Percentiles rank a stretch among this genome's conserved stretches.
Conservation (phyloP, 2,113 vertebrate species). For the Coptodon bakossiorum region DNA sequence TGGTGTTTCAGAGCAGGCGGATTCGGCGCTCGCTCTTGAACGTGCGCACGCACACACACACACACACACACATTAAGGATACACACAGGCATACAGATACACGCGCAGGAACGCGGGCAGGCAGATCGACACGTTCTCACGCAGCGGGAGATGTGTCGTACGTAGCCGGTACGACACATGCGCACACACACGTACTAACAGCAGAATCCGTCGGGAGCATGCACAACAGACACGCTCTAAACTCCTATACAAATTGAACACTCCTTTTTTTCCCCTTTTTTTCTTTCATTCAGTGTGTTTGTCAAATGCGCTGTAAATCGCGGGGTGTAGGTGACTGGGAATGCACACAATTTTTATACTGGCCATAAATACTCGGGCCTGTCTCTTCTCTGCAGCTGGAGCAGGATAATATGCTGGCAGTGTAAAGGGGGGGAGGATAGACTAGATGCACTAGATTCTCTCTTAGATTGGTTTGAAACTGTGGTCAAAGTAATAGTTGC, state of each 20-base stretch:
- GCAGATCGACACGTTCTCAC: constrained; percentile 35
- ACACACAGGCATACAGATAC: constrained; percentile 23
- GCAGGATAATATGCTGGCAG: constrained; percentile 47
- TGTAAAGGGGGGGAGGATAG: constrained; percentile 26
- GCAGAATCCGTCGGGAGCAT: constrained; percentile 43
- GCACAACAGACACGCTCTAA: constrained; percentile 60
- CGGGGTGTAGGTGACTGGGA: constrained; percentile 46
- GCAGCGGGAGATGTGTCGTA: constrained; percentile 10
- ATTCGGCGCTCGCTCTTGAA: not conserved
- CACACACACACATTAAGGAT: not conserved
- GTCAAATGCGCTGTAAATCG: constrained; percentile 62
- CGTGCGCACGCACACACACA: not conserved
- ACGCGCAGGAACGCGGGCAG: not conserved
- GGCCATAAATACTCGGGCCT: constrained; percentile 61
- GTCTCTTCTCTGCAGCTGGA: constrained; percentile 49
- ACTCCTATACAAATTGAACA: constrained; percentile 66
- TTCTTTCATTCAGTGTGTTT: constrained; percentile 46
- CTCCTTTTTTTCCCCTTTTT: not conserved
- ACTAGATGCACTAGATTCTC: constrained; percentile 12
- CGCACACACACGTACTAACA: constrained; percentile 30
- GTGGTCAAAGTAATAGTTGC: constrained; percentile 11
- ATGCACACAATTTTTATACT: constrained; percentile 60
- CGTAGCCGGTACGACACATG: constrained; percentile 11
- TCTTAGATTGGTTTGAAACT: not conserved
- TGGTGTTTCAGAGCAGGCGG: constrained; percentile 66